A percentile compares a stretch with the other conserved stretches of the same genome.
Conservation (phyloP, 2,797 vertebrate species). For the Lagorchestes hirsutus region DNA sequence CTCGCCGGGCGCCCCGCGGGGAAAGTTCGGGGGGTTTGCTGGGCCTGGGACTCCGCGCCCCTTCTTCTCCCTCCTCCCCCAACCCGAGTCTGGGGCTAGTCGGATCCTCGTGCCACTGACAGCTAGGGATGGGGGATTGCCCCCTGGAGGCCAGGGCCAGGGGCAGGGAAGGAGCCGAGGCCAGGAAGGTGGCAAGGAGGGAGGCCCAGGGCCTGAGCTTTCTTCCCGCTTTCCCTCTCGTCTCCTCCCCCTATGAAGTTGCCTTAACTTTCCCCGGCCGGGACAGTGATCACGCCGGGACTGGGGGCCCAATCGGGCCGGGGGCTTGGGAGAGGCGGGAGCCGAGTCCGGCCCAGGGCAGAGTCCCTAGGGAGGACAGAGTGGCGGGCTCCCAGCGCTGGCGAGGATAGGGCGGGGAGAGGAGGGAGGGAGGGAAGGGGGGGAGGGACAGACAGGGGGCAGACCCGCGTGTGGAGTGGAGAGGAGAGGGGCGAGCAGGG, state of each 20-base stretch:
- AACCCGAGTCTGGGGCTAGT: conserved; percentile 15
- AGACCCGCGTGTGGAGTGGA: not conserved
- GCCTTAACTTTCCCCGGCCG: conserved; percentile 80
- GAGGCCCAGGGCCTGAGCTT: conserved; percentile 68
- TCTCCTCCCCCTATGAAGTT: conserved; percentile 76
- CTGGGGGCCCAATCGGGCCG: conserved; percentile 57
- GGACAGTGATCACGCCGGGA: conserved; percentile 37
- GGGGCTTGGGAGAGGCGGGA: conserved; percentile 50
- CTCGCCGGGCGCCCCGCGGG: not conserved
- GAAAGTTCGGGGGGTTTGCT: conserved; percentile 55
- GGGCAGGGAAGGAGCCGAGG: not conserved
- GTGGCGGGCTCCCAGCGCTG: conserved; percentile 46
- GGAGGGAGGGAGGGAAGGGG: conserved; percentile 15
- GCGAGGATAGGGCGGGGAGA: conserved; percentile 44
- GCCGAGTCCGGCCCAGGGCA: conserved; percentile 24
- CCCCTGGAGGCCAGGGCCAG: conserved; percentile 55
- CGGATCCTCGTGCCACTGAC: conserved; percentile 34
- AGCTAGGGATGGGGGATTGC: conserved; percentile 53
- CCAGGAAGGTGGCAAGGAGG: conserved; percentile 9
- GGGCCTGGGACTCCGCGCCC: not conserved
- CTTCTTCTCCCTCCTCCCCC: not conserved
- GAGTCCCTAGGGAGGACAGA: conserved; percentile 50
- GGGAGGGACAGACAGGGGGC: conserved; percentile 47
- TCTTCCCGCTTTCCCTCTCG: conserved; percentile 44
- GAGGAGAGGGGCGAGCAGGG: not conserved